These are phyloP conservation scores for Onchidella celtica DNA, from an alignment of 2,888 invertebrate species.

Conservation along the genomic window DNA sequence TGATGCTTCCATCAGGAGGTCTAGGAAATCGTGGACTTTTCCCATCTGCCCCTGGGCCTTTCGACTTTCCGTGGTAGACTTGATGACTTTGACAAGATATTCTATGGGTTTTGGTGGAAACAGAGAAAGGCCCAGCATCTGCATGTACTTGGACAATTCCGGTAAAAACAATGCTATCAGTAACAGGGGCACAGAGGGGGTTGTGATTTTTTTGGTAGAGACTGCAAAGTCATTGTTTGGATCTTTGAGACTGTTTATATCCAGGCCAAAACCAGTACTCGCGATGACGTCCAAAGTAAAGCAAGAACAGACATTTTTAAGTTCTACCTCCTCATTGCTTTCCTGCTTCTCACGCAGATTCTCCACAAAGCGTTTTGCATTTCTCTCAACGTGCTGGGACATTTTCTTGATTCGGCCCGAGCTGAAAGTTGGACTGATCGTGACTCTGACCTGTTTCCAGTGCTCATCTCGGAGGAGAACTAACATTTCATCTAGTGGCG, in stretches of 20 bases:
- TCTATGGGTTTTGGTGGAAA: not conserved
- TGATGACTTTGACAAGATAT: slow-evolving; percentile 8
- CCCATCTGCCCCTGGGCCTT: slow-evolving; percentile 54
- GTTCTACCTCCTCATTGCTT: slow-evolving; percentile 10
- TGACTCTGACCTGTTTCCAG: slow-evolving; percentile 62
- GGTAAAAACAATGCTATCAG: slow-evolving; percentile 1
- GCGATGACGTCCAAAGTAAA: slow-evolving; percentile 66
- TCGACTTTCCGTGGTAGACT: slow-evolving; percentile 50
- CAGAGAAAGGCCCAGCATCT: not conserved
- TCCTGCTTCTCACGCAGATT: not conserved
- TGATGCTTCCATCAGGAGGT: slow-evolving; percentile 29
- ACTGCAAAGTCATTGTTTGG: slow-evolving; percentile 60
- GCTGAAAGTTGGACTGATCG: slow-evolving; percentile 63
- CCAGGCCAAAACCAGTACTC: slow-evolving; percentile 63
- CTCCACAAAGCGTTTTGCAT: not conserved
- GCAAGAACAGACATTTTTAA: not conserved
- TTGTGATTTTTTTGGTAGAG: slow-evolving; percentile 51
- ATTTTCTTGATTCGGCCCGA: slow-evolving; percentile 61
- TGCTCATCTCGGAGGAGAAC: slow-evolving; percentile 54
- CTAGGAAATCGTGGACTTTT: slow-evolving; percentile 42
- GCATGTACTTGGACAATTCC: not conserved
- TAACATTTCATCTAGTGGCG: slow-evolving; percentile 37
- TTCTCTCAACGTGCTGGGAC: slow-evolving; percentile 22
- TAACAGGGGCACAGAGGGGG: not conserved
- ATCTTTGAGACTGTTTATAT: slow-evolving; percentile 58